Percentiles rank a stretch among this genome's conserved stretches.
These are phyloP conservation scores for Cepaea hortensis DNA, from an alignment of 2,888 invertebrate genomes.

Conservation along the genomic window DNA sequence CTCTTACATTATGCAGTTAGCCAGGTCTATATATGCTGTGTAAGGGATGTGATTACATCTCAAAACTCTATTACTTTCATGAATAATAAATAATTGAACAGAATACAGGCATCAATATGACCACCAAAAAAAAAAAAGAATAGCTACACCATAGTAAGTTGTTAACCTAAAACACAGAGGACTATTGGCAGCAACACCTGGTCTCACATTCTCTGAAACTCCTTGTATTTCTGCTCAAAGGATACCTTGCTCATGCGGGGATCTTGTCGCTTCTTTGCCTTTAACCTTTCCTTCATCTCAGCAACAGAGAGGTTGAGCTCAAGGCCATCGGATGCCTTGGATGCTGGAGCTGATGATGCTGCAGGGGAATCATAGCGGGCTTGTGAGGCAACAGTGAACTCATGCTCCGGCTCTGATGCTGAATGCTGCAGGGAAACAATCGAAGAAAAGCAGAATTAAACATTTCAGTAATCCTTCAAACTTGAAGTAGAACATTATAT, in stretches of 20 bases:
- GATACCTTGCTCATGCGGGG: slow-evolving; percentile 54
- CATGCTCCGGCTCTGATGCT: slow-evolving; percentile 31
- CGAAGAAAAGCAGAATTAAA: not conserved
- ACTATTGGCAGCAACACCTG: not conserved
- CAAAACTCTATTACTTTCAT: not conserved
- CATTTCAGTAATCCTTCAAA: not conserved
- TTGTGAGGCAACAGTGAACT: slow-evolving; percentile 39
- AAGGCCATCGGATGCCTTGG: slow-evolving; percentile 37
- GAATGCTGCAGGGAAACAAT: not conserved
- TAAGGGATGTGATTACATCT: too few relatives aligned
- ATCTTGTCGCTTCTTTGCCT: slow-evolving; percentile 61
- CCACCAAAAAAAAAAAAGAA: not conserved
- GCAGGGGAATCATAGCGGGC: slow-evolving; percentile 1
- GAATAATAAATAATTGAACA: slow-evolving; percentile 1
- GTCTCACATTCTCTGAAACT: slow-evolving; percentile 54
- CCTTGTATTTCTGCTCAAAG: slow-evolving; percentile 54
- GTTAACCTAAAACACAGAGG: not conserved
- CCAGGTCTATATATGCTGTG: too few relatives aligned
- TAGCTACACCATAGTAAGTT: not conserved
- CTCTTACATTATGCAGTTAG: too few relatives aligned
- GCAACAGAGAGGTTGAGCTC: slow-evolving; percentile 60
- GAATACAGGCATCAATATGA: not conserved
- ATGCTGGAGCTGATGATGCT: not conserved
- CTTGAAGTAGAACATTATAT: too few relatives aligned
- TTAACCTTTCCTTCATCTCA: slow-evolving; percentile 65